Evolutionary conservation across 2,797 vertebrate species (phyloP).

Genomic region (Pangasius larnaudii): DNA sequence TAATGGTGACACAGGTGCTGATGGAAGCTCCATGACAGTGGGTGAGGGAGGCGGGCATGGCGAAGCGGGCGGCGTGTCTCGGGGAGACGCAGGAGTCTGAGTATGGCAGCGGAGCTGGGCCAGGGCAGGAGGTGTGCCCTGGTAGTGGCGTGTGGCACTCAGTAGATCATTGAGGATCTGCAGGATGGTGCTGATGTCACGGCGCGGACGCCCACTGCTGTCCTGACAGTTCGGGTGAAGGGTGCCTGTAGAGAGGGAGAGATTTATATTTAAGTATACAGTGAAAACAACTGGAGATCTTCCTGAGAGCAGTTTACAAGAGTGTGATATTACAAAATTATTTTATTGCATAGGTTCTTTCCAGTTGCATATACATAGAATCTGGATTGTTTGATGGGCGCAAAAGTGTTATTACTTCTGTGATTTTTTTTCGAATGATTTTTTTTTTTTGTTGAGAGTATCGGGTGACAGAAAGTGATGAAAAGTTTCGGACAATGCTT

Average conservation of each 20-base stretch:
- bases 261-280: neutral
- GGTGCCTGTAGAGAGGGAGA: slow-evolving; percentile 76
- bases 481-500: neutral
- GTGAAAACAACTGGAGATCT: neutral
- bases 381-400: neutral
- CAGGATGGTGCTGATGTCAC: slow-evolving; percentile 88
- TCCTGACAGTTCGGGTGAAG: slow-evolving; percentile 87
- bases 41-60: slow-evolving; percentile 51
- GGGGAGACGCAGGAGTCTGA: slow-evolving; percentile 68
- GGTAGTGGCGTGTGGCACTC: slow-evolving; percentile 87
- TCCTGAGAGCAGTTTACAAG: neutral
- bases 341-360: neutral
- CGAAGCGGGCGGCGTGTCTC: slow-evolving; percentile 50
- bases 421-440: too few relatives aligned
- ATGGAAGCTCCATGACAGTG: slow-evolving; percentile 74
- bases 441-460: neutral
- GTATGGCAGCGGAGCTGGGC: slow-evolving; percentile 81
- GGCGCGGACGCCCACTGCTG: slow-evolving; percentile 78
- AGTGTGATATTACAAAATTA: neutral
- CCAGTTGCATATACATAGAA: neutral
- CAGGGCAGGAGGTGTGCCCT: slow-evolving; percentile 81
- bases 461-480: neutral
- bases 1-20: slow-evolving; percentile 53
- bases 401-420: too few relatives aligned
- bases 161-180: slow-evolving; percentile 95